A percentile compares a stretch with the other conserved stretches of the same genome.
Evolutionary conservation across 2,113 vertebrate species (phyloP).

Genomic region (Anolis carolinensis): DNA sequence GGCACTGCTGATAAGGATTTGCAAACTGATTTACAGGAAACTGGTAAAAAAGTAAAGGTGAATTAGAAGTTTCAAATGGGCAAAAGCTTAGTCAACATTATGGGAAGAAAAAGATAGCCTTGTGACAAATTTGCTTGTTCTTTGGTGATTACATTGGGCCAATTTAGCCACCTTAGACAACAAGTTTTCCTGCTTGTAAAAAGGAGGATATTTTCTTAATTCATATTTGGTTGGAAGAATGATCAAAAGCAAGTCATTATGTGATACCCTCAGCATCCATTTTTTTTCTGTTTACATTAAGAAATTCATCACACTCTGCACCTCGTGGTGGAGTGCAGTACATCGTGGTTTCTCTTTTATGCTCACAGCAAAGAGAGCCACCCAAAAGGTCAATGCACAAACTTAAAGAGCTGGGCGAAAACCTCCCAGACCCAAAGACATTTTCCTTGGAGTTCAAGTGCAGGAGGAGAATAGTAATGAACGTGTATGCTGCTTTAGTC

Average conservation of each 20-base stretch:
- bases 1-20: background rate
- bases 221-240: constrained; percentile 23
- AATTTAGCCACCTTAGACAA: background rate
- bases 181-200: background rate
- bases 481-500: constrained; percentile 73
- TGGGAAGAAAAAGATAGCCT: background rate
- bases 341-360: background rate
- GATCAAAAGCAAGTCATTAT: constrained; percentile 10
- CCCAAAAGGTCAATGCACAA: background rate
- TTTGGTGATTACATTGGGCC: background rate
- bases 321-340: background rate
- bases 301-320: constrained; percentile 33
- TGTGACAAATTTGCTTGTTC: background rate
- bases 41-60: constrained; percentile 44
- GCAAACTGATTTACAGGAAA: constrained; percentile 26
- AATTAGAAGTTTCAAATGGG: background rate
- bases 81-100: background rate
- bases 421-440: background rate
- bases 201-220: constrained; percentile 22
- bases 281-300: background rate
- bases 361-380: background rate
- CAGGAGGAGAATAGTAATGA: constrained; percentile 18
- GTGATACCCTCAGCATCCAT: background rate
- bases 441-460: background rate
- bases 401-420: background rate